phyloP scores from a whole-genome alignment of 2,888 invertebrate species.

The Deroplatys truncata region DNA sequence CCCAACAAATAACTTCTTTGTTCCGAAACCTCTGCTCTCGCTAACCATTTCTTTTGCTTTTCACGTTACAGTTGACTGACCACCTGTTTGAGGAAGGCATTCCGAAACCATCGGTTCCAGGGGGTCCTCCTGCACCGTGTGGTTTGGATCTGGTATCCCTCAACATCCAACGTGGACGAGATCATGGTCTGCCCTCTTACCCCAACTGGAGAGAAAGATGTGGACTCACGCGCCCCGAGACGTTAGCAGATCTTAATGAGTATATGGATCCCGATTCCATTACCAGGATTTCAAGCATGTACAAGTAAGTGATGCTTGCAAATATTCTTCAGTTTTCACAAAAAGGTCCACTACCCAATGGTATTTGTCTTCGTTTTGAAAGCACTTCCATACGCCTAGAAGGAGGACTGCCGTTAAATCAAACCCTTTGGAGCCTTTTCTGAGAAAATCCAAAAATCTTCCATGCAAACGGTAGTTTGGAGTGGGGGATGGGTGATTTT shows the following conservation, averaged over 20 bases:
- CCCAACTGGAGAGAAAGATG: slow-evolving; percentile 73
- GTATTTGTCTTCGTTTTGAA: too few relatives aligned
- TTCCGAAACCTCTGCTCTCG: too few relatives aligned
- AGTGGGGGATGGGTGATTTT: too few relatives aligned
- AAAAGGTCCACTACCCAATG: too few relatives aligned
- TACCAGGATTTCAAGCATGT: slow-evolving; percentile 59
- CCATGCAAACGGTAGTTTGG: too few relatives aligned
- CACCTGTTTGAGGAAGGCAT: slow-evolving; percentile 59
- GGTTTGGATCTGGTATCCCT: slow-evolving; percentile 82
- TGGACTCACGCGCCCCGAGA: slow-evolving; percentile 56
- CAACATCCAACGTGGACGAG: slow-evolving; percentile 84
- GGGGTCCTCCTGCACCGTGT: slow-evolving; percentile 46
- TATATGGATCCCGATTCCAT: slow-evolving; percentile 64
- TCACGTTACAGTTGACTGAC: slow-evolving; percentile 54
- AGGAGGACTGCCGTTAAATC: too few relatives aligned
- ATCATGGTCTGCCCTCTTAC: slow-evolving; percentile 82
- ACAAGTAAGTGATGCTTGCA: slow-evolving; percentile 50
- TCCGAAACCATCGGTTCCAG: slow-evolving; percentile 37
- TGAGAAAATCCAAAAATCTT: too few relatives aligned
- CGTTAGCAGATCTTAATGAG: slow-evolving; percentile 60
- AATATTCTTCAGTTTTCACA: background rate
- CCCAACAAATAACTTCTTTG: too few relatives aligned
- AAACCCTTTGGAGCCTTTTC: too few relatives aligned
- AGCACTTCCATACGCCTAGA: too few relatives aligned
- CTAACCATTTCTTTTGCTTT: background rate